Conservation (phyloP, 1,140 invertebrate genomes). For the Tetramorium simillimum region DNA sequence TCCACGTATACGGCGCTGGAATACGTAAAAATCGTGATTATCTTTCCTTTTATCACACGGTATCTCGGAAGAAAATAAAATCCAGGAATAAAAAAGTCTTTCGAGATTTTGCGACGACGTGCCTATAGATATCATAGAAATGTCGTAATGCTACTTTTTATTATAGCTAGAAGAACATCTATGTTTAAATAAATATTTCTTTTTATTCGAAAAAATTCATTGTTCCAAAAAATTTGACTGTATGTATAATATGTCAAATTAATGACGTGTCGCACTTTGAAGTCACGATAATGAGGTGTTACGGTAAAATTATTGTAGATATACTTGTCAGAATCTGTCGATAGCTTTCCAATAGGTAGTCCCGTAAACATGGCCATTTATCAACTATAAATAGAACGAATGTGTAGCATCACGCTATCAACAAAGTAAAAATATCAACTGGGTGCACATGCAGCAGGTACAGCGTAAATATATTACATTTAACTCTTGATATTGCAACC, state of each 20-base stretch:
- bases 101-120: background rate
- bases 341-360: slow-evolving; percentile 17
- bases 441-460: background rate
- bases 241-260: background rate
- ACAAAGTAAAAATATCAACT: slow-evolving; percentile 16
- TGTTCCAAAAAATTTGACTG: background rate
- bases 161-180: background rate
- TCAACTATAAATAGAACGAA: slow-evolving; percentile 31
- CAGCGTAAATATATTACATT: background rate
- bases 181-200: background rate
- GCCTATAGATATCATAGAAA: background rate
- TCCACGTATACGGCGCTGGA: background rate
- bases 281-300: background rate
- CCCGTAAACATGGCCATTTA: slow-evolving; percentile 20
- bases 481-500: background rate
- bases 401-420: background rate
- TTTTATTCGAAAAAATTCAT: background rate
- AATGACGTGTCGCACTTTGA: background rate
- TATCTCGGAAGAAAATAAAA: background rate
- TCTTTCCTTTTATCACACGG: background rate
- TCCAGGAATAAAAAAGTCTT: background rate
- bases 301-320: background rate
- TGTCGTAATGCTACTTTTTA: background rate
- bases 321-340: slow-evolving; percentile 9
- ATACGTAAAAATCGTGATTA: background rate